phyloP scores from a whole-genome alignment of 2,888 invertebrate species.

The Ferdinandea cuprea region DNA sequence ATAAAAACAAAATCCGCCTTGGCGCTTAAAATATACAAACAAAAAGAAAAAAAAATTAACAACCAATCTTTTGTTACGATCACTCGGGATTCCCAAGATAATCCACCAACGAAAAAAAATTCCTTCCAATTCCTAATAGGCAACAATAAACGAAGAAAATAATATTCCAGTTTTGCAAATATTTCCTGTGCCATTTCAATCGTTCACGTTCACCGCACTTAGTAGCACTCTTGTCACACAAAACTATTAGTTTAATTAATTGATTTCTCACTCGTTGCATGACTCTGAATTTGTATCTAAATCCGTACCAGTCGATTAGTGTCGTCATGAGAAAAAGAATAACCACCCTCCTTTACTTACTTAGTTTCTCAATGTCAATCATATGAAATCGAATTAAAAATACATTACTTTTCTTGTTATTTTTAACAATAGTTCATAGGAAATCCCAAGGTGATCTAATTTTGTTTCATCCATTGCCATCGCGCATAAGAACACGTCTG shows the following conservation, averaged over 20 bases:
- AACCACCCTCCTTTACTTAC: not conserved
- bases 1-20: constrained; percentile 64
- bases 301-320: constrained; percentile 36
- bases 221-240: constrained; percentile 1
- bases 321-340: constrained; percentile 27
- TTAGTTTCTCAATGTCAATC: constrained; percentile 30
- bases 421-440: constrained; percentile 66
- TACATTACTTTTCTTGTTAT: constrained; percentile 23
- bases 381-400: constrained; percentile 22
- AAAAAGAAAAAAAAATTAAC: too few species aligned
- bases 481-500: constrained; percentile 36
- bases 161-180: constrained; percentile 36
- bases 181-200: constrained; percentile 36
- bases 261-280: constrained; percentile 48
- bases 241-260: constrained; percentile 41
- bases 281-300: constrained; percentile 7
- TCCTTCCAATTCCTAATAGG: not conserved
- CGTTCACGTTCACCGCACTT: not conserved
- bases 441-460: constrained; percentile 73
- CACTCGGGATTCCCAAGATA: constrained; percentile 57
- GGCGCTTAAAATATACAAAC: constrained; percentile 25
- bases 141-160: too few species aligned
- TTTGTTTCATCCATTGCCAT: constrained; percentile 12
- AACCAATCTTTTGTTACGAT: constrained; percentile 28
- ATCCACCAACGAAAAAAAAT: constrained; percentile 7